phyloP scores from a whole-genome alignment of 2,797 vertebrate genomes.

The Silurus aristotelis region DNA sequence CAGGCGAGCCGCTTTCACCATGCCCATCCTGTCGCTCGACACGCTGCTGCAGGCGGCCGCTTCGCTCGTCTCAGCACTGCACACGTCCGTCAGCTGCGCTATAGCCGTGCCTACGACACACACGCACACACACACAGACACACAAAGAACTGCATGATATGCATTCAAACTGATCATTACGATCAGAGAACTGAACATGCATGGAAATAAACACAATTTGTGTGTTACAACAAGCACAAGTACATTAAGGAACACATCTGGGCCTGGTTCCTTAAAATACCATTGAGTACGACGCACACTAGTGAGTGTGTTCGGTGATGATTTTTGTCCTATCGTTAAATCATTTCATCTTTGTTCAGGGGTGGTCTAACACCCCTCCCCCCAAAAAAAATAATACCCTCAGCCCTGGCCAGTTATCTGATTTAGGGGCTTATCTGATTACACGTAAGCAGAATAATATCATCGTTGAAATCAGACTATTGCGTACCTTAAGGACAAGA shows the following conservation, averaged over 20 bases:
- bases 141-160: too few species aligned
- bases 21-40: slow-evolving; percentile 90
- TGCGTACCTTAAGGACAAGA: neutral
- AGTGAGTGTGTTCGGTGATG: neutral
- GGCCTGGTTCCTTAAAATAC: too few species aligned
- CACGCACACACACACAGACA: neutral
- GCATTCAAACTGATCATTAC: too few species aligned
- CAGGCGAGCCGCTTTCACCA: slow-evolving; percentile 92
- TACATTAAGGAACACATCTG: too few species aligned
- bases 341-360: neutral
- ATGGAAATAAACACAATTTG: too few species aligned
- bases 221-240: too few species aligned
- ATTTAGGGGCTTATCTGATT: neutral
- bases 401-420: neutral
- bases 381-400: neutral
- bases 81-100: slow-evolving; percentile 88
- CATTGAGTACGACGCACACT: neutral
- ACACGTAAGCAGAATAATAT: neutral
- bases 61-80: slow-evolving; percentile 71
- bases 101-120: slow-evolving; percentile 85
- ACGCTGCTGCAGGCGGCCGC: slow-evolving; percentile 80
- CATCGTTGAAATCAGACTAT: neutral
- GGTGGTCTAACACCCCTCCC: neutral
- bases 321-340: neutral
- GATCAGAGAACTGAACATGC: too few species aligned